A percentile compares a stretch with the other conserved stretches of the same genome.
phyloP scores from a whole-genome alignment of 2,888 invertebrate genomes.

The Scelioninae gen. 2 region DNA sequence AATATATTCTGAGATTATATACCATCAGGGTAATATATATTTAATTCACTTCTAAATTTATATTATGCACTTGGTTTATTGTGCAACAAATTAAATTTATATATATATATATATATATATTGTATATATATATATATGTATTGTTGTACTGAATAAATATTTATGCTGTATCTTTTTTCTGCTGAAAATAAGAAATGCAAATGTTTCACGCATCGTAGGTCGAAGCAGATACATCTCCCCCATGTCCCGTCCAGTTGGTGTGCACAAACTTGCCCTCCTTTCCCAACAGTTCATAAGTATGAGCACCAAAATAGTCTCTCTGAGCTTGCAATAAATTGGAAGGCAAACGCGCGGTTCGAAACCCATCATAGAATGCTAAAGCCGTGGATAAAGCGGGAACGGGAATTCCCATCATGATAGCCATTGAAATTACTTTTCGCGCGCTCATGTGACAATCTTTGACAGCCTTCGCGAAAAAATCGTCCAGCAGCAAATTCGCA shows the following conservation, averaged over 20 bases:
- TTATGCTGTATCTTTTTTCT: too few species aligned
- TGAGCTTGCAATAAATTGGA: conserved; percentile 98
- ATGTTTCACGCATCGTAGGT: conserved; percentile 90
- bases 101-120: too few species aligned
- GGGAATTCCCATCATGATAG: conserved; percentile 89
- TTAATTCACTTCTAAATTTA: too few species aligned
- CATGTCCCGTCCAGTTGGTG: conserved; percentile 99
- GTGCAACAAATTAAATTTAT: too few species aligned
- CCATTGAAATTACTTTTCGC: conserved; percentile 87
- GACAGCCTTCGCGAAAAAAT: conserved; percentile 93
- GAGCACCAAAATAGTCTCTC: conserved; percentile 98
- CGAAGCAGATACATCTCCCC: conserved; percentile 95
- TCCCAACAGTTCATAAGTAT: conserved; percentile 94
- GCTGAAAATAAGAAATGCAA: too few species aligned
- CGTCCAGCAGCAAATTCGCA: conserved; percentile 91
- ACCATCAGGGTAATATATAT: too few species aligned
- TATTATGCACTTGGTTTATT: too few species aligned
- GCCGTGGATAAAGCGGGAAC: conserved; percentile 95
- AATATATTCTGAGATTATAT: too few species aligned
- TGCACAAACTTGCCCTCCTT: conserved; percentile 94
- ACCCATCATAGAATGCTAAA: conserved; percentile 98
- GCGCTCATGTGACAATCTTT: conserved; percentile 88
- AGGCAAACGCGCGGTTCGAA: conserved; percentile 89
- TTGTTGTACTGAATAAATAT: too few species aligned
- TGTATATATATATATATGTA: too few species aligned